A percentile compares a stretch with the other conserved stretches of the same genome.
Conservation (phyloP, 2,888 invertebrate genomes). For the Orthosia gothica region DNA sequence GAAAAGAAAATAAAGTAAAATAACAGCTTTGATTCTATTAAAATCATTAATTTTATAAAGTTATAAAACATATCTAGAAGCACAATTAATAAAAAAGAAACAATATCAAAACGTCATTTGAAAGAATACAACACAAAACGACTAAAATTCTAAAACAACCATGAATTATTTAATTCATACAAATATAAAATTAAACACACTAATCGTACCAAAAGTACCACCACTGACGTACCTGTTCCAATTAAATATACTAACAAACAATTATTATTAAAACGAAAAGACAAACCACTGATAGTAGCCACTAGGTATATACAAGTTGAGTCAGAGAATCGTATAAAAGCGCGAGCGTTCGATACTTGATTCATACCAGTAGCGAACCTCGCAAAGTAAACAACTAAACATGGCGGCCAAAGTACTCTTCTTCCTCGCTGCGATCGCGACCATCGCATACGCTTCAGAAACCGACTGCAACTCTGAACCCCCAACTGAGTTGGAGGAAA, state of each 20-base stretch:
- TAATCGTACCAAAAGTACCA: neutral
- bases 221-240: slow-evolving; percentile 18
- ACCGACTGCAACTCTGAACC: slow-evolving; percentile 60
- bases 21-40: too few species aligned
- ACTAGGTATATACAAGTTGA: slow-evolving; percentile 18
- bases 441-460: slow-evolving; percentile 36
- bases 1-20: neutral
- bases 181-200: slow-evolving; percentile 2
- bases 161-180: neutral
- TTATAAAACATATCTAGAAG: too few species aligned
- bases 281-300: slow-evolving; percentile 8
- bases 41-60: too few species aligned
- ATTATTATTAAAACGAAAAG: slow-evolving; percentile 41
- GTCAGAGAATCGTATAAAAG: slow-evolving; percentile 58
- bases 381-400: slow-evolving; percentile 49
- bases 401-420: slow-evolving; percentile 68
- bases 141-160: neutral
- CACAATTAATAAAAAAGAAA: neutral
- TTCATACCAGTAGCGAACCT: slow-evolving; percentile 59
- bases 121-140: neutral
- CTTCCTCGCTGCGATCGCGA: slow-evolving; percentile 45
- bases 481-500: slow-evolving; percentile 23
- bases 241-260: slow-evolving; percentile 38
- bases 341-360: neutral
- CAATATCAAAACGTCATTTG: neutral